Evolutionary conservation across 2,797 vertebrate genomes (phyloP).

Genomic region (Morus bassanus): DNA sequence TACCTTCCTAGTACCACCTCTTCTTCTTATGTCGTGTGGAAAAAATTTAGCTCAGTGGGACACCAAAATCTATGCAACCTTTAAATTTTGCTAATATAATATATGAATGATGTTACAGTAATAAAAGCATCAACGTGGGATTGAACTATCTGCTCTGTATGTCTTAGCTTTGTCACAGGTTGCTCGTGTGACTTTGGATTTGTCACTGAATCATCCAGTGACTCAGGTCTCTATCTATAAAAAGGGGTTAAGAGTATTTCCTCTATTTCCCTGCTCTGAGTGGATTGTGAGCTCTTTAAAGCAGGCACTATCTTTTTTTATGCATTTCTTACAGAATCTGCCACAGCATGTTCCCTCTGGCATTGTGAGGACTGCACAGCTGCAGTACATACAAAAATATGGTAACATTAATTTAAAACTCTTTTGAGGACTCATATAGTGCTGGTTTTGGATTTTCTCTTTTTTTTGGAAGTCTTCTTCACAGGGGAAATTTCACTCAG

Average conservation of each 20-base stretch:
- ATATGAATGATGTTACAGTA: background rate
- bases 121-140: background rate
- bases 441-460: background rate
- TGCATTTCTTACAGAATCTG: background rate
- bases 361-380: background rate
- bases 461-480: background rate
- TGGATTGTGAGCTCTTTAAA: background rate
- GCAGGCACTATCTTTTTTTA: background rate
- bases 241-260: background rate
- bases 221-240: background rate
- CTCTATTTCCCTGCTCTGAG: background rate
- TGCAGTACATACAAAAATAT: background rate
- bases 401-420: slow-evolving; percentile 12
- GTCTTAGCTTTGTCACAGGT: background rate
- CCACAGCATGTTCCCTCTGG: background rate
- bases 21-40: background rate
- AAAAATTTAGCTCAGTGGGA: background rate
- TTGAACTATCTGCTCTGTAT: background rate
- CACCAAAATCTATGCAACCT: background rate
- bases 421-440: background rate
- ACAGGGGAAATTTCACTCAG: background rate
- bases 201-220: background rate
- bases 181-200: background rate
- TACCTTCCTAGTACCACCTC: background rate
- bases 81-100: background rate